A percentile compares a stretch with the other conserved stretches of the same genome.
These are phyloP conservation scores for Geophilus truncorum DNA, from an alignment of 2,888 invertebrate species.

Conservation along the genomic window DNA sequence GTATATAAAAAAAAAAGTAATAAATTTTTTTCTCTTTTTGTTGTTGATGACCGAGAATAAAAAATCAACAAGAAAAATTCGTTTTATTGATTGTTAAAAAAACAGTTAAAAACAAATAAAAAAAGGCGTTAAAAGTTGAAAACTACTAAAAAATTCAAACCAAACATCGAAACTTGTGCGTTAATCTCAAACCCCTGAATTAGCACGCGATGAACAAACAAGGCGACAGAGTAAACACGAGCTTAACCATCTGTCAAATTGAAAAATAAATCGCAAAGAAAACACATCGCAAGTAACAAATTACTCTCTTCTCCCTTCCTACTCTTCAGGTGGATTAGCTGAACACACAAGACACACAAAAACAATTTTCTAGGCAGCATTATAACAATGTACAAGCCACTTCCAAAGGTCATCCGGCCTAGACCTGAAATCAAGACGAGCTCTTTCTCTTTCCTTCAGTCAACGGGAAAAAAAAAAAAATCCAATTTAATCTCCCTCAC, in stretches of 20 bases:
- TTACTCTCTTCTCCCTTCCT: too few relatives aligned
- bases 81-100: background rate
- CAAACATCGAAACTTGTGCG: too few relatives aligned
- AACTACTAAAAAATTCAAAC: too few relatives aligned
- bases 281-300: background rate
- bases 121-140: too few relatives aligned
- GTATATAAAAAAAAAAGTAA: too few relatives aligned
- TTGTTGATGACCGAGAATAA: too few relatives aligned
- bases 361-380: background rate
- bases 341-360: background rate
- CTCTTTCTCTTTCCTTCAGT: background rate
- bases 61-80: background rate
- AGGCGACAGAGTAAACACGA: background rate
- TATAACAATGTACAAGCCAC: background rate
- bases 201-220: background rate
- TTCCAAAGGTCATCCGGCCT: background rate
- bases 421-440: background rate
- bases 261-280: background rate
- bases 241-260: slow-evolving; percentile 4
- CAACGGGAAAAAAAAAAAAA: too few relatives aligned
- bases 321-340: background rate
- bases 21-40: too few relatives aligned
- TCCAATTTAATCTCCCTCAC: background rate
- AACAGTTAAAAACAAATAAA: too few relatives aligned
- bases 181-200: background rate